Conservation (phyloP, 1,140 invertebrate species). For the Trichonephila clavata region DNA sequence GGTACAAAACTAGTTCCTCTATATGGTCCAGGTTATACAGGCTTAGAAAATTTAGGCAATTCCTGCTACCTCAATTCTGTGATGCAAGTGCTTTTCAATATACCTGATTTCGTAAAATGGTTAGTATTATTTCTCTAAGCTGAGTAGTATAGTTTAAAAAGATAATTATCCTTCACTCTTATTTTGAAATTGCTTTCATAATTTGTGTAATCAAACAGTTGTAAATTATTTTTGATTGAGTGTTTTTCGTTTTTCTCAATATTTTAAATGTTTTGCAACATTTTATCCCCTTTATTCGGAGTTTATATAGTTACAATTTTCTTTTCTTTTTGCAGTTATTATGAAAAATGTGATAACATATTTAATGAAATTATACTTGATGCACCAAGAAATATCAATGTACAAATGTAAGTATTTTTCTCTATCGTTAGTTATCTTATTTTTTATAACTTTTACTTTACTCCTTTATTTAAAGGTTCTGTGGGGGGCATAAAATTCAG, state of each 20-base stretch:
- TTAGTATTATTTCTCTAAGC: conserved; percentile 79
- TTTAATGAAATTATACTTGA: conserved; percentile 86
- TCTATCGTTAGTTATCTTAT: too few relatives aligned
- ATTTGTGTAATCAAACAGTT: too few relatives aligned
- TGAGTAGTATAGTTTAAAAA: too few relatives aligned
- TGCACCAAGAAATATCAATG: conserved; percentile 93
- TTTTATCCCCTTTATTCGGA: neutral
- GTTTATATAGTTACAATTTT: neutral
- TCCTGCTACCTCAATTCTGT: conserved; percentile 99
- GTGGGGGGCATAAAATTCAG: too few relatives aligned
- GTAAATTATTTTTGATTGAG: too few relatives aligned
- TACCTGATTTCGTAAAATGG: conserved; percentile 92
- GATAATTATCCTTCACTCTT: too few relatives aligned
- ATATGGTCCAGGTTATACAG: conserved; percentile 95
- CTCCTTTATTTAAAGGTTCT: too few relatives aligned
- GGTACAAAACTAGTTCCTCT: conserved; percentile 91
- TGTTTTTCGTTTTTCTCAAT: too few relatives aligned
- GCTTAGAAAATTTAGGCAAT: conserved; percentile 96
- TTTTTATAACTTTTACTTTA: too few relatives aligned
- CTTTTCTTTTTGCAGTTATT: conserved; percentile 86
- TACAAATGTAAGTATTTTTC: conserved; percentile 90
- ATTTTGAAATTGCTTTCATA: too few relatives aligned
- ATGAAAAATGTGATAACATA: conserved; percentile 85
- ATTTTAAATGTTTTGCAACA: too few relatives aligned
- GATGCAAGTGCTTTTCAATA: conserved; percentile 92